Conservation (phyloP, 2,888 invertebrate species). For the Heliconius cydno region DNA sequence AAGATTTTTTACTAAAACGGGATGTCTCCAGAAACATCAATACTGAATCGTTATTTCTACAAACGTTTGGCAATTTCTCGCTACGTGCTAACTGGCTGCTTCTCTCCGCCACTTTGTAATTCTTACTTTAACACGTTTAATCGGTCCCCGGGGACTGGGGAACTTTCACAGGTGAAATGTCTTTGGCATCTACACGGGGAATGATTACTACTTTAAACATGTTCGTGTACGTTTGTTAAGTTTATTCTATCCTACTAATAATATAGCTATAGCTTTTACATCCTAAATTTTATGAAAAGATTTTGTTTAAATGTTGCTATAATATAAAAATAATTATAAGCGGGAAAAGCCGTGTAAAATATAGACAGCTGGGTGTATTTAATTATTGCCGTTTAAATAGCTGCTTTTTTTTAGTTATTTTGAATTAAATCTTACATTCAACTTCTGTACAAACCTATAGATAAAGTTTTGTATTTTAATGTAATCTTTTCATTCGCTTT, state of each 20-base stretch:
- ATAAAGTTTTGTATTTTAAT: not conserved
- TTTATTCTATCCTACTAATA: not conserved
- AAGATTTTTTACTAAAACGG: not conserved
- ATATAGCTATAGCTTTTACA: no score
- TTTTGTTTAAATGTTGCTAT: no score
- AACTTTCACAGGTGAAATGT: slow-evolving; percentile 39
- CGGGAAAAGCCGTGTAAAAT: no score
- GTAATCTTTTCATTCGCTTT: no score
- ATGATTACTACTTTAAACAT: slow-evolving; percentile 1
- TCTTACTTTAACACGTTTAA: slow-evolving; percentile 82
- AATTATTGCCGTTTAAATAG: not conserved
- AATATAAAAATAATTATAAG: no score
- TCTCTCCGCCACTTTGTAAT: slow-evolving; percentile 77
- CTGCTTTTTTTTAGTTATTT: not conserved
- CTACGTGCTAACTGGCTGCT: slow-evolving; percentile 79
- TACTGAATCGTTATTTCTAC: slow-evolving; percentile 59
- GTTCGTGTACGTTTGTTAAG: not conserved
- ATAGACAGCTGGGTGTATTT: not conserved
- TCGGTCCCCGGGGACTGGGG: slow-evolving; percentile 68
- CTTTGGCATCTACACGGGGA: slow-evolving; percentile 26
- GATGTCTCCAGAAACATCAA: slow-evolving; percentile 33
- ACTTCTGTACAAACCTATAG: not conserved
- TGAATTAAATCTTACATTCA: not conserved
- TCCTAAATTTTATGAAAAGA: no score
- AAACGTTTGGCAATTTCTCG: slow-evolving; percentile 71